Evolutionary conservation across 2,113 vertebrate species (phyloP), one percentile per base, ranked within the genome.

Genomic region (Athene cunicularia): DNA sequence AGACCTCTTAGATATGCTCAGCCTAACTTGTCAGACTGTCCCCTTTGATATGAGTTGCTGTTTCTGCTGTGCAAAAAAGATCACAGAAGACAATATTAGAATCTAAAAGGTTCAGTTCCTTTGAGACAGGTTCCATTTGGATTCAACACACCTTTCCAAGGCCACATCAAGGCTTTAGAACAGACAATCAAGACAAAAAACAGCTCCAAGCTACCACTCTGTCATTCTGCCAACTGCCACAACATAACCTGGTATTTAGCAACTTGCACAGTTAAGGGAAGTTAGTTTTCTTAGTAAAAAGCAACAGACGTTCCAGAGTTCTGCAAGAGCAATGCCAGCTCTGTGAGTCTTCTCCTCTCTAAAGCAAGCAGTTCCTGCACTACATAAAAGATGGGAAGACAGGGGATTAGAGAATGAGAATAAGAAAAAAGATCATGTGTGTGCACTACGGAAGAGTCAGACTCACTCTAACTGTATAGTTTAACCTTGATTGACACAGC

Each of bases 221-320:
- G 74, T 96, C 77, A 11, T 17, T 83, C 39, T 88, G 79, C 86
- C 77, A 95, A 89, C 60, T 93, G 52, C 85, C 62, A 92, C 89
- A 90, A 53, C 71, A 53, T 19, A 88, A 94, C 81, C 73, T 85
- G 77, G 35, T 85, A 83, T 90, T 93, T 76, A 90, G 93, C 79
- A 95, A 92, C 67, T 60, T 37, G 64, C 26, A 50, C 8, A 72
- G 74, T 39, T 86, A 96, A 37, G 73, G 90, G 96, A 96, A 96
- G 79, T 70, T 50, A 47, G 32, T 60, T 86, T 70, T 90, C 85
- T 94, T 28, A 58, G 50, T 88, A 90, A 82, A 82, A 96, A 59
- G 67, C 71, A 93, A 94, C 71, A 17, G 10, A 47, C 19, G 62
- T 49, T 90, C 87, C 89, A 85, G 52, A 24, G 60, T 91, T 84